Percentiles rank a stretch among this genome's conserved stretches.
Conservation (phyloP, 2,888 invertebrate genomes). For the Baccha elongata region DNA sequence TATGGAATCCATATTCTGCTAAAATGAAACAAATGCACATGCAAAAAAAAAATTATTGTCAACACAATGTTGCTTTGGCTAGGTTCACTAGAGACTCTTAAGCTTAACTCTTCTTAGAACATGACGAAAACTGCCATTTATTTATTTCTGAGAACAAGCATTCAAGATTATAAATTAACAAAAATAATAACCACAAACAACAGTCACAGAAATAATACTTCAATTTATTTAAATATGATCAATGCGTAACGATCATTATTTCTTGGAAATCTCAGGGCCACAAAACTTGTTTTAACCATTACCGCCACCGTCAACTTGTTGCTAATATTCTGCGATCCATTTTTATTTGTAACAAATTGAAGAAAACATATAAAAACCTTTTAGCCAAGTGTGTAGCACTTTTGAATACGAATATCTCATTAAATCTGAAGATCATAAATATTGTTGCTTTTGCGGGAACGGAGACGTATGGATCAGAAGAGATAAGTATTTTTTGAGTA, state of each 20-base stretch:
- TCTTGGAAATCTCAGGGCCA: conserved; percentile 15
- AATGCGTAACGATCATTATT: neutral
- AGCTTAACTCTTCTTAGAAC: no score
- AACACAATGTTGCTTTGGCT: no score
- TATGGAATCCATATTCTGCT: no score
- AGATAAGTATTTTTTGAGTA: neutral
- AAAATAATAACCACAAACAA: neutral
- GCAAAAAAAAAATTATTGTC: no score
- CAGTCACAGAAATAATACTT: neutral
- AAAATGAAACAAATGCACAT: no score
- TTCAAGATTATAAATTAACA: neutral
- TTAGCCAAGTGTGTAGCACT: conserved; percentile 1
- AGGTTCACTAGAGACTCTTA: no score
- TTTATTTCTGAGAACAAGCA: neutral
- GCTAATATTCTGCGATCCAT: neutral
- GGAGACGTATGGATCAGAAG: neutral
- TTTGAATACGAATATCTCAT: conserved; percentile 25
- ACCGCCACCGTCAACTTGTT: neutral
- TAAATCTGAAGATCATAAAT: conserved; percentile 5
- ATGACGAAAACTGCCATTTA: no score
- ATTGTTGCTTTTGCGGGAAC: neutral
- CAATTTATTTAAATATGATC: neutral
- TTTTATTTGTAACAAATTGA: conserved; percentile 12
- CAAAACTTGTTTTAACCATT: conserved; percentile 1
- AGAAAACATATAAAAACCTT: neutral